Conservation (phyloP, 2,113 vertebrate genomes). For the Corythornis madagascariensis region DNA sequence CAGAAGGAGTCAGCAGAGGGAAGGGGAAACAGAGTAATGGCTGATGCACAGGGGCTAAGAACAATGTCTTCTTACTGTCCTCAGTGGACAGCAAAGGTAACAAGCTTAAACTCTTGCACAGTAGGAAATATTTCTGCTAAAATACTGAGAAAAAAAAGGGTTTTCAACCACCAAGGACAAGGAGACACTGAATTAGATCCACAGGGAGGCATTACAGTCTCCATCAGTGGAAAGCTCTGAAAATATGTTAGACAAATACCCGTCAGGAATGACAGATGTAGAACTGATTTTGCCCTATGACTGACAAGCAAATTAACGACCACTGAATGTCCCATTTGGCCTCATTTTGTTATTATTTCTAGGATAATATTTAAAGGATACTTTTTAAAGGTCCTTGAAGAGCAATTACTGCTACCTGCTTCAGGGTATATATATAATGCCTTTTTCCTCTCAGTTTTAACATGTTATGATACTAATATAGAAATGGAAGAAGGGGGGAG, state of each 20-base stretch:
- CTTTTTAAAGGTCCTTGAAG: background rate
- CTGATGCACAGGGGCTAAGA: background rate
- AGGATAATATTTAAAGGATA: background rate
- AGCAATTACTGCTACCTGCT: background rate
- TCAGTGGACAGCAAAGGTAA: background rate
- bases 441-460: background rate
- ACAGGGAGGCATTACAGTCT: background rate
- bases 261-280: background rate
- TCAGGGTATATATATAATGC: background rate
- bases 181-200: background rate
- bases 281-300: background rate
- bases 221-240: background rate
- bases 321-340: background rate
- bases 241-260: background rate
- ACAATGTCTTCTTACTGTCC: background rate
- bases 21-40: background rate
- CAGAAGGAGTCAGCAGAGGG: background rate
- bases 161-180: background rate
- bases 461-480: background rate
- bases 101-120: background rate
- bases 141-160: background rate
- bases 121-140: background rate
- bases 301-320: background rate
- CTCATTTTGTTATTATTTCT: background rate
- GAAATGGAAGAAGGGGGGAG: background rate